A percentile compares a stretch with the other conserved stretches of the same genome.
Evolutionary conservation across 2,888 invertebrate species (phyloP).

Genomic region (Drosophila melanosoma): DNA sequence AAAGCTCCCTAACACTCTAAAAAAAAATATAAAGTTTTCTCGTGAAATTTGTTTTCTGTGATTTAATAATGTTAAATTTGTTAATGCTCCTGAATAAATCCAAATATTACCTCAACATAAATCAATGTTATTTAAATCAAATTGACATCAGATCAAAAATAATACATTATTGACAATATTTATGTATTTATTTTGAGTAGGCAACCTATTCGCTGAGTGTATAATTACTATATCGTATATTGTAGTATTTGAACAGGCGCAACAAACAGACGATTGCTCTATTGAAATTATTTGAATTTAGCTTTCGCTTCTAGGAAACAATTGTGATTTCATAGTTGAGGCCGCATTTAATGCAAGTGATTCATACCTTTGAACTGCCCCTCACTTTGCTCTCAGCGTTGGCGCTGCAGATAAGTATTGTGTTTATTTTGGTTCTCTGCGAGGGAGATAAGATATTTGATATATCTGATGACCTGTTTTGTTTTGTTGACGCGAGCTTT

Average conservation of each 20-base stretch:
- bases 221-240: neutral
- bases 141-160: neutral
- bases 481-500: slow-evolving; percentile 30
- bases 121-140: neutral
- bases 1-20: neutral
- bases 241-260: slow-evolving; percentile 5
- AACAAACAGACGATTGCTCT: slow-evolving; percentile 63
- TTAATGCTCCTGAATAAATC: neutral
- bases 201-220: neutral
- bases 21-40: neutral
- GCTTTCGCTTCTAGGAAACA: slow-evolving; percentile 58
- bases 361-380: slow-evolving; percentile 42
- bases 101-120: neutral
- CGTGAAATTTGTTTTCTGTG: neutral
- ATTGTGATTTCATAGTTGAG: slow-evolving; percentile 71
- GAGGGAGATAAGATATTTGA: slow-evolving; percentile 13
- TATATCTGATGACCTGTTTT: slow-evolving; percentile 40
- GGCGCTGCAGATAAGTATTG: slow-evolving; percentile 36
- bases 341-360: slow-evolving; percentile 62
- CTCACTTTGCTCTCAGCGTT: slow-evolving; percentile 8
- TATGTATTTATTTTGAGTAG: neutral
- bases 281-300: slow-evolving; percentile 66
- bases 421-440: slow-evolving; percentile 40
- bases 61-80: neutral
- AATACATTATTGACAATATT: neutral